These are phyloP conservation scores for Zaprionus lineosus DNA, from an alignment of 2,888 invertebrate species.

Conservation along the genomic window DNA sequence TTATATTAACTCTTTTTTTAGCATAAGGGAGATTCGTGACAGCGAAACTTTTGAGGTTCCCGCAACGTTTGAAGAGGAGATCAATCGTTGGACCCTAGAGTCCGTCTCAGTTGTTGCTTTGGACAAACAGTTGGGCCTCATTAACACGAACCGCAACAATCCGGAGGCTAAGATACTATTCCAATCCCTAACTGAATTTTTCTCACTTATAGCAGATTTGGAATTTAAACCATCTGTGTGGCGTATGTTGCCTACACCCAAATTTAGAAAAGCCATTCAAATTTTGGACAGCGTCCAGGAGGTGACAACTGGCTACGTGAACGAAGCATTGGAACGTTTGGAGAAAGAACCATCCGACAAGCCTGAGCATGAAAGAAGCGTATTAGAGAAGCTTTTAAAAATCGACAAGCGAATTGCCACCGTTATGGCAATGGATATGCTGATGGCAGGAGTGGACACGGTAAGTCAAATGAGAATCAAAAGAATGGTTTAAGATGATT, in stretches of 20 bases:
- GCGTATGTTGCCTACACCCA: conserved; percentile 49
- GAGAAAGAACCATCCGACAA: conserved; percentile 33
- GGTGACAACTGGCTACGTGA: conserved; percentile 75
- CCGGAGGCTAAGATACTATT: conserved; percentile 59
- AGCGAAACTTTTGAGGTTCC: conserved; percentile 79
- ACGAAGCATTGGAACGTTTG: conserved; percentile 77
- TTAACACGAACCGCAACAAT: conserved; percentile 55
- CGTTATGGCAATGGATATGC: conserved; percentile 88
- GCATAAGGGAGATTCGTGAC: conserved; percentile 66
- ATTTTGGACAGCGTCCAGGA: conserved; percentile 64
- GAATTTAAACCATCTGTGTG: conserved; percentile 56
- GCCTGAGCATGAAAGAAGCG: conserved; percentile 83
- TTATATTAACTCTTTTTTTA: conserved; percentile 1
- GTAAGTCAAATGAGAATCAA: too few relatives aligned
- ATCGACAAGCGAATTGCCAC: conserved; percentile 86
- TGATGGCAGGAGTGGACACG: conserved; percentile 88
- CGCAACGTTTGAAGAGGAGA: conserved; percentile 83
- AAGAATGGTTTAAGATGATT: too few relatives aligned
- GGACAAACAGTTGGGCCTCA: conserved; percentile 78
- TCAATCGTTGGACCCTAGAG: conserved; percentile 86
- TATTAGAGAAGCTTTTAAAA: conserved; percentile 86
- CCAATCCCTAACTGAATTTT: conserved; percentile 31
- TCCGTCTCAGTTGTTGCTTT: conserved; percentile 83
- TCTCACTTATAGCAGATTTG: conserved; percentile 23
- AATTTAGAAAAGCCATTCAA: conserved; percentile 46